A percentile compares a stretch with the other conserved stretches of the same genome.
Conservation (phyloP, 2,797 vertebrate genomes). For the Chlorospingus flavigularis region DNA sequence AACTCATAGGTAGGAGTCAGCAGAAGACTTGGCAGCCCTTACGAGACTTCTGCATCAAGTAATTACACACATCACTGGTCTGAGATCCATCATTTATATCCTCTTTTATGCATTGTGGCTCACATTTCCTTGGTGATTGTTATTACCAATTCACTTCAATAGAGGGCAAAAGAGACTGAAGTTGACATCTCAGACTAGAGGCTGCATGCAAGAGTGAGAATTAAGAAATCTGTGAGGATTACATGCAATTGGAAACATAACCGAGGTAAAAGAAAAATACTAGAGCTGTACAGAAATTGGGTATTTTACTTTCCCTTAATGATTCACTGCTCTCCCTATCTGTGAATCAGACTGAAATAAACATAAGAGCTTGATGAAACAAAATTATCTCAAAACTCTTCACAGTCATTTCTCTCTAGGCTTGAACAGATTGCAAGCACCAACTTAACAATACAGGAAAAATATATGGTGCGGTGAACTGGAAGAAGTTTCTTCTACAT, state of each 20-base stretch:
- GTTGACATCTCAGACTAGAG: constrained; percentile 30
- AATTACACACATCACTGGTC: constrained; percentile 53
- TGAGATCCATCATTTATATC: constrained; percentile 57
- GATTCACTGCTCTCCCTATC: neutral
- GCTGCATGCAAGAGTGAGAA: constrained; percentile 23
- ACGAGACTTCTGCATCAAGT: neutral
- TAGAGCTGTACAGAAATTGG: neutral
- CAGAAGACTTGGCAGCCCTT: neutral
- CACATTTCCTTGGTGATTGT: constrained; percentile 50
- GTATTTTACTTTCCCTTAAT: constrained; percentile 45
- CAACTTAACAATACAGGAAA: neutral
- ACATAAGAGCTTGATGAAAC: neutral
- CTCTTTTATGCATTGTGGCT: neutral
- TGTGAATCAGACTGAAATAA: constrained; percentile 23
- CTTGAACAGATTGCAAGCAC: neutral
- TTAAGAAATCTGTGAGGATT: constrained; percentile 29
- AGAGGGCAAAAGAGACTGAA: constrained; percentile 76
- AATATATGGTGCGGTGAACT: neutral
- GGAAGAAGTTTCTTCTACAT: neutral
- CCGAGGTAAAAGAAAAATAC: constrained; percentile 38
- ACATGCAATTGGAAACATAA: constrained; percentile 4
- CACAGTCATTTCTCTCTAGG: neutral
- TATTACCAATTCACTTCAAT: constrained; percentile 66
- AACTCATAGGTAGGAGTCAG: neutral
- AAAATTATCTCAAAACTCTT: neutral